phyloP scores from a whole-genome alignment of 2,113 vertebrate species.

The Mirza zaza region DNA sequence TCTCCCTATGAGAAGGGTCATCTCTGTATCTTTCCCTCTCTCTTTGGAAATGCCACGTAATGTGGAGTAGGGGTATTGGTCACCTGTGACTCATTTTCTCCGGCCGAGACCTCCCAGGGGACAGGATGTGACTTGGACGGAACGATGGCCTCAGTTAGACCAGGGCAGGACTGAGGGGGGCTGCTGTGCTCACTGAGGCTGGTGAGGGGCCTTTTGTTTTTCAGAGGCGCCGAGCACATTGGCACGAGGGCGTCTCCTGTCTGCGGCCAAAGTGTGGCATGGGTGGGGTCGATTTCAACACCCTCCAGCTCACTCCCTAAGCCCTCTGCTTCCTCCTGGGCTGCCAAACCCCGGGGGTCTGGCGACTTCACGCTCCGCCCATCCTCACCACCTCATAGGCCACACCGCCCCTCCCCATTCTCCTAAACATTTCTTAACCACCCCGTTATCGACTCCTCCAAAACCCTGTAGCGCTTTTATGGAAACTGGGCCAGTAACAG shows the following conservation, averaged over 20 bases:
- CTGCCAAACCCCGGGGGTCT: accelerated
- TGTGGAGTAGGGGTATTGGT: too few relatives aligned
- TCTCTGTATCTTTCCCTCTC: background rate
- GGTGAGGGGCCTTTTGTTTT: background rate
- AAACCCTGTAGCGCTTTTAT: background rate
- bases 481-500: background rate
- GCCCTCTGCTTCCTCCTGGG: background rate
- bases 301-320: background rate
- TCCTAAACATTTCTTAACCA: background rate
- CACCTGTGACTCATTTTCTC: background rate
- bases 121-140: background rate
- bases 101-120: background rate
- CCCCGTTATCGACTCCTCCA: background rate
- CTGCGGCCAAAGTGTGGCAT: background rate
- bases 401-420: background rate
- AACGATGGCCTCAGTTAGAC: background rate
- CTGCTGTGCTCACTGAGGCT: accelerated
- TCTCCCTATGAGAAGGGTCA: background rate
- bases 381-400: too few relatives aligned
- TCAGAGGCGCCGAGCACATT: background rate
- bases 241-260: background rate
- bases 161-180: background rate
- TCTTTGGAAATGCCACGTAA: background rate
- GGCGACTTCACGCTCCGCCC: background rate
- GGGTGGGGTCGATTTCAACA: background rate